A percentile compares a stretch with the other conserved stretches of the same genome.
These are phyloP conservation scores for Calycopis cecrops DNA, from an alignment of 1,140 invertebrate genomes.

Conservation along the genomic window DNA sequence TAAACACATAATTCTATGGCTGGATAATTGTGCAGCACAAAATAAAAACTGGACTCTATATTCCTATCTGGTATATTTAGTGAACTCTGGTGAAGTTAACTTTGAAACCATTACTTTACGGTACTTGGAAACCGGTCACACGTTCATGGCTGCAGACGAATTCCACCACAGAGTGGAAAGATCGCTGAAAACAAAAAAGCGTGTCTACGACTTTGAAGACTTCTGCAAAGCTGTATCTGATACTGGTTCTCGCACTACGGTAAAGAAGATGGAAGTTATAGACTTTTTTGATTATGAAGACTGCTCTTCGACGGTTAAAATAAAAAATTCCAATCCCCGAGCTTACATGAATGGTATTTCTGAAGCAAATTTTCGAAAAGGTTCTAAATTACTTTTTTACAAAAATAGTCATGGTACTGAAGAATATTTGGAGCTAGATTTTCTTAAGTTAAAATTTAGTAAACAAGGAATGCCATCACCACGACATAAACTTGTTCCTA, in stretches of 20 bases:
- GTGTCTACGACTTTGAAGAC: conserved; percentile 43
- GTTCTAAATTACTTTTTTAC: conserved; percentile 17
- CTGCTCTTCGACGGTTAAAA: conserved; percentile 19
- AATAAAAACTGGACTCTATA: conserved; percentile 42
- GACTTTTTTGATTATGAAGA: conserved; percentile 23
- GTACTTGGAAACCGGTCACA: conserved; percentile 19
- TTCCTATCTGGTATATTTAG: conserved; percentile 16
- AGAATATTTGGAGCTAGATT: conserved; percentile 17
- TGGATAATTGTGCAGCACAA: conserved; percentile 31
- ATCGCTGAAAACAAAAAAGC: conserved; percentile 28
- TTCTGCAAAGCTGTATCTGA: conserved; percentile 21
- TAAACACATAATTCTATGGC: conserved; percentile 33
- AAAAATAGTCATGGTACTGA: conserved; percentile 17
- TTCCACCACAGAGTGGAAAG: conserved; percentile 43
- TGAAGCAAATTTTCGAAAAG: conserved; percentile 19
- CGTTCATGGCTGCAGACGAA: conserved; percentile 30
- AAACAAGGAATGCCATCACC: conserved; percentile 16
- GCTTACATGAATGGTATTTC: conserved; percentile 16
- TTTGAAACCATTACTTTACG: conserved; percentile 17
- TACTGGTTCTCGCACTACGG: conserved; percentile 2
- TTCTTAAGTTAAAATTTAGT: conserved; percentile 19
- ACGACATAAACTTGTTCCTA: conserved; percentile 12
- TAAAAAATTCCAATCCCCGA: conserved; percentile 6
- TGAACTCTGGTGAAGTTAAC: conserved; percentile 18
- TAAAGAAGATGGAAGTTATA: conserved; percentile 15